Evolutionary conservation across 1,140 invertebrate genomes (phyloP).

Genomic region (Laodelphax striatellus): DNA sequence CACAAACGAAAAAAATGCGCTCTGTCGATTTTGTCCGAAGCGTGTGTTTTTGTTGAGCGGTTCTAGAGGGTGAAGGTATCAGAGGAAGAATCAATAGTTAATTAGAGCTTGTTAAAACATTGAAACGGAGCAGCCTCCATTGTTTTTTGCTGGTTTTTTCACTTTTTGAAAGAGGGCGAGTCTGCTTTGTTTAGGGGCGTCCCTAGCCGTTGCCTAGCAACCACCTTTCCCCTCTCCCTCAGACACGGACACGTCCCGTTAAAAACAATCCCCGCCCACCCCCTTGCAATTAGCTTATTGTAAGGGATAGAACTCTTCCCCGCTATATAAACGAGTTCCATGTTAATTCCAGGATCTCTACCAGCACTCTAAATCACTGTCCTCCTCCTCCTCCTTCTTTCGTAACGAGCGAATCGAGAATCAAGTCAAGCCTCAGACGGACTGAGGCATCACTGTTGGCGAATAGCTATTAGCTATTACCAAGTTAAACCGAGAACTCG

Average conservation of each 20-base stretch:
- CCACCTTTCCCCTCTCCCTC: background rate
- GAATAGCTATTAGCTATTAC: too few relatives aligned
- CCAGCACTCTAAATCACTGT: background rate
- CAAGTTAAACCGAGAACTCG: too few relatives aligned
- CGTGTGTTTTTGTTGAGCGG: too few relatives aligned
- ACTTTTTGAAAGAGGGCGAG: background rate
- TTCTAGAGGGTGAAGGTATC: background rate
- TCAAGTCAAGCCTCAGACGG: too few relatives aligned
- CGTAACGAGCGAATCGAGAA: too few relatives aligned
- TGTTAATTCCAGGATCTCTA: background rate
- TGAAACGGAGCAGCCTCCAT: background rate
- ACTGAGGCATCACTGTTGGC: too few relatives aligned
- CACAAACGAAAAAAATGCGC: too few relatives aligned
- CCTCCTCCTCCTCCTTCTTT: background rate
- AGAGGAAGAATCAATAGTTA: constrained; percentile 1
- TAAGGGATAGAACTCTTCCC: background rate
- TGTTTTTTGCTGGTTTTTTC: constrained; percentile 4
- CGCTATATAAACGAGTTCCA: background rate
- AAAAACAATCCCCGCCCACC: constrained; percentile 7
- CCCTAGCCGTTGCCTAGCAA: constrained; percentile 6
- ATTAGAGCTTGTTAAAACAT: constrained; percentile 4
- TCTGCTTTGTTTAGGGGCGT: background rate
- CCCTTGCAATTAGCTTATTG: constrained; percentile 2
- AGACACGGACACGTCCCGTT: background rate
- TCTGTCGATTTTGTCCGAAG: too few relatives aligned